phyloP scores from a whole-genome alignment of 2,113 vertebrate species.

The Leptobrachium ailaonicum region DNA sequence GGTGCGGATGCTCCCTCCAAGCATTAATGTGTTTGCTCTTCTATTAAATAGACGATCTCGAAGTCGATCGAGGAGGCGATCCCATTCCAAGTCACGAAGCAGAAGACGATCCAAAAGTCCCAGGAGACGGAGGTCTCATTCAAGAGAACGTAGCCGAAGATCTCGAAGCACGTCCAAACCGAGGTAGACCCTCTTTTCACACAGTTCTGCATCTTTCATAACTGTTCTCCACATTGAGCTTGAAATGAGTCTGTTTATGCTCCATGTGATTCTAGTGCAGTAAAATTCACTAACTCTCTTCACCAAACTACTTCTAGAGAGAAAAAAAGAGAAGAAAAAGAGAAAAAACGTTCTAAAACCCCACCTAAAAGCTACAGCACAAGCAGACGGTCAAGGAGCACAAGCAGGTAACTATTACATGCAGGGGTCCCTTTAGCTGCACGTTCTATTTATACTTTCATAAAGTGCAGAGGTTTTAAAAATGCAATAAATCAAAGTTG shows the following conservation, averaged over 20 bases:
- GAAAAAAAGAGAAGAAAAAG: constrained; percentile 95
- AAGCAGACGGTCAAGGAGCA: constrained; percentile 87
- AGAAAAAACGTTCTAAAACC: constrained; percentile 95
- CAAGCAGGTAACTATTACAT: constrained; percentile 76
- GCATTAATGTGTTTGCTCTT: background rate
- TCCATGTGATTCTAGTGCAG: background rate
- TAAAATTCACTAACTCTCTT: background rate
- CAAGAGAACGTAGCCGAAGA: constrained; percentile 81
- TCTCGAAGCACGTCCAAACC: constrained; percentile 81
- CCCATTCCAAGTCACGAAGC: constrained; percentile 87
- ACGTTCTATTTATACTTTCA: too few relatives aligned
- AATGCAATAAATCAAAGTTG: too few relatives aligned
- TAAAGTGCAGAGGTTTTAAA: too few relatives aligned
- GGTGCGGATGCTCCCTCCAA: too few relatives aligned
- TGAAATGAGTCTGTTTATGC: too few relatives aligned
- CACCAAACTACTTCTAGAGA: constrained; percentile 63
- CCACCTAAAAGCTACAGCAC: constrained; percentile 98
- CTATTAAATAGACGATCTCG: constrained; percentile 78
- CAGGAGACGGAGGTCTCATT: constrained; percentile 83
- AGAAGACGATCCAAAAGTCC: constrained; percentile 92
- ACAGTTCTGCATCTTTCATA: too few relatives aligned
- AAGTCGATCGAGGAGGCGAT: constrained; percentile 87
- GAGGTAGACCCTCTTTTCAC: constrained; percentile 66
- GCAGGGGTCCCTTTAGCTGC: too few relatives aligned
- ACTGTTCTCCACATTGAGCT: too few relatives aligned